phyloP scores from a whole-genome alignment of 2,888 invertebrate species.

The Pristionchus fissidentatus region DNA sequence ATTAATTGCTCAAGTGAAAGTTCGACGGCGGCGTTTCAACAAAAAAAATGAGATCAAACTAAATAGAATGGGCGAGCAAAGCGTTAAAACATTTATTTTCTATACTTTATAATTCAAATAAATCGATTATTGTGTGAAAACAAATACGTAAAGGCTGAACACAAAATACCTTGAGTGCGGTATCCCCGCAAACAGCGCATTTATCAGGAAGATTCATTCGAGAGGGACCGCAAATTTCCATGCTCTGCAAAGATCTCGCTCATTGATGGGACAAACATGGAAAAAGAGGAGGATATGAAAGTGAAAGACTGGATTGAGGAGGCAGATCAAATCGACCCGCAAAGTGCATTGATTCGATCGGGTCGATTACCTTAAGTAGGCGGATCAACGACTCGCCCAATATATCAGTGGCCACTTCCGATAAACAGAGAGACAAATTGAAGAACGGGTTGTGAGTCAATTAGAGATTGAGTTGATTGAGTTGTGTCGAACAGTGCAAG shows the following conservation, averaged over 20 bases:
- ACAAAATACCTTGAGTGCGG: not conserved
- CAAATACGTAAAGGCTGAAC: not conserved
- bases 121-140: not conserved
- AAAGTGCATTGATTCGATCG: conserved; percentile 23
- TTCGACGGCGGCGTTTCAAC: not conserved
- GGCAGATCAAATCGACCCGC: no score
- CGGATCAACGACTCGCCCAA: not conserved
- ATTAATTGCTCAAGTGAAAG: not conserved
- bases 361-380: conserved; percentile 34
- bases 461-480: not conserved
- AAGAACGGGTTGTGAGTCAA: not conserved
- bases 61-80: not conserved
- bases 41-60: not conserved
- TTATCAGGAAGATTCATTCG: not conserved
- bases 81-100: not conserved
- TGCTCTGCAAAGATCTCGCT: not conserved
- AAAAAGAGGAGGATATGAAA: not conserved
- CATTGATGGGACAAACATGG: not conserved
- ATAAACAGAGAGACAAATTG: not conserved
- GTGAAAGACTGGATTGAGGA: conserved; percentile 13
- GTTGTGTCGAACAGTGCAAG: no score
- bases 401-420: not conserved
- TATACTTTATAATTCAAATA: not conserved
- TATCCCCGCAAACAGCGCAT: conserved; percentile 24
- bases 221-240: not conserved